phyloP scores from a whole-genome alignment of 2,888 invertebrate species.

The Eupithecia abbreviata region DNA sequence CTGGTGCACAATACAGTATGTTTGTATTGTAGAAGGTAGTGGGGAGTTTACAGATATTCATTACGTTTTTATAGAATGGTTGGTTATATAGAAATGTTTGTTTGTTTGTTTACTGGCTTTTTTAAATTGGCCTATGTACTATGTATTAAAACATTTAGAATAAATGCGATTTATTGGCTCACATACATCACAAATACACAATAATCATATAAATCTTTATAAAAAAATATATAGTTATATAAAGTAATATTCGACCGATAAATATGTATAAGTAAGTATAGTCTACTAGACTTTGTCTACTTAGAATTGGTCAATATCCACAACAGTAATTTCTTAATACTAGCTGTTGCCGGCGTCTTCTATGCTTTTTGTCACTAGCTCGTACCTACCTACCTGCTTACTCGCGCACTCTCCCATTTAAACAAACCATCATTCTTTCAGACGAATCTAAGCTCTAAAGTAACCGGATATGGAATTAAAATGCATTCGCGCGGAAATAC shows the following conservation, averaged over 20 bases:
- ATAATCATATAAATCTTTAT: too few relatives aligned
- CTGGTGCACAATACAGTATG: too few relatives aligned
- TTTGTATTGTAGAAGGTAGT: neutral
- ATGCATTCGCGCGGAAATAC: conserved; percentile 40
- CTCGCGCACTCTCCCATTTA: neutral
- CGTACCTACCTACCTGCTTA: too few relatives aligned
- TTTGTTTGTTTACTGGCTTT: too few relatives aligned
- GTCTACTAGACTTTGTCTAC: too few relatives aligned
- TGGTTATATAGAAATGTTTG: too few relatives aligned
- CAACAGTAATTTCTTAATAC: neutral
- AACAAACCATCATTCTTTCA: conserved; percentile 8
- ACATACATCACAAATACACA: too few relatives aligned
- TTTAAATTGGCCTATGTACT: too few relatives aligned
- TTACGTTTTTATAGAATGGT: too few relatives aligned
- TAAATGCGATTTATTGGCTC: too few relatives aligned
- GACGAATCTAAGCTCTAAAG: neutral
- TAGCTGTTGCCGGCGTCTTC: neutral
- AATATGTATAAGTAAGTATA: neutral
- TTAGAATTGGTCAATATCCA: neutral
- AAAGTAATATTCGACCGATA: neutral
- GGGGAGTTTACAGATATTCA: neutral
- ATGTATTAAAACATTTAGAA: too few relatives aligned
- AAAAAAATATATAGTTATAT: too few relatives aligned
- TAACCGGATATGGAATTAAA: conserved; percentile 45
- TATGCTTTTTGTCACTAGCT: neutral